Conservation (phyloP, 2,797 vertebrate genomes). For the Helarctos malayanus region DNA sequence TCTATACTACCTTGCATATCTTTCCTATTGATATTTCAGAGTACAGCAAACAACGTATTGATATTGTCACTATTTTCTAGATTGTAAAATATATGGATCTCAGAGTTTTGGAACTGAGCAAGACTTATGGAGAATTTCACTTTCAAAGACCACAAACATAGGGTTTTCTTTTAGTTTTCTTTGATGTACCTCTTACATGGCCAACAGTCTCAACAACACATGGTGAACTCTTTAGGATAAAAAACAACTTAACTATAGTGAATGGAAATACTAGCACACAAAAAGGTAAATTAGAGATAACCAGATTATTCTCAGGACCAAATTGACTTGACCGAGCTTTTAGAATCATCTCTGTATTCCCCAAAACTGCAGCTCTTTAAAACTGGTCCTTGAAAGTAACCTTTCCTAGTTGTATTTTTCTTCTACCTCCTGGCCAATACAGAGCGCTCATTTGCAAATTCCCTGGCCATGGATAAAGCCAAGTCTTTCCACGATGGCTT, state of each 20-base stretch:
- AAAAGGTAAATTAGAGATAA: background rate
- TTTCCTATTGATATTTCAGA: constrained; percentile 40
- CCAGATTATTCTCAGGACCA: background rate
- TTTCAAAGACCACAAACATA: constrained; percentile 22
- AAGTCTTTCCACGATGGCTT: constrained; percentile 53
- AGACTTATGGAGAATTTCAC: background rate
- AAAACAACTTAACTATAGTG: background rate
- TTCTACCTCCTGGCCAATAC: constrained; percentile 21
- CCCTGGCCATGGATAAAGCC: background rate
- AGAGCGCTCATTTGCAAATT: constrained; percentile 16
- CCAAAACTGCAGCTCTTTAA: background rate
- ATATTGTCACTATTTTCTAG: background rate
- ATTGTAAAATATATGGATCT: constrained; percentile 3
- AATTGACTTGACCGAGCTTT: background rate
- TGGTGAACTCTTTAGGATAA: background rate
- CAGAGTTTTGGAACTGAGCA: background rate
- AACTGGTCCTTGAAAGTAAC: background rate
- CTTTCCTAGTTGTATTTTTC: background rate
- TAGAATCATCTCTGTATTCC: background rate
- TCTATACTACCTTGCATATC: background rate
- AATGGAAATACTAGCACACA: background rate
- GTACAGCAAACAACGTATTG: background rate
- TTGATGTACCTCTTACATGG: background rate
- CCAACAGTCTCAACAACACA: background rate
- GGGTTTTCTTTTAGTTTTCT: background rate